These are phyloP conservation scores for Vanessa cardui DNA, from an alignment of 2,888 invertebrate species.

Conservation along the genomic window DNA sequence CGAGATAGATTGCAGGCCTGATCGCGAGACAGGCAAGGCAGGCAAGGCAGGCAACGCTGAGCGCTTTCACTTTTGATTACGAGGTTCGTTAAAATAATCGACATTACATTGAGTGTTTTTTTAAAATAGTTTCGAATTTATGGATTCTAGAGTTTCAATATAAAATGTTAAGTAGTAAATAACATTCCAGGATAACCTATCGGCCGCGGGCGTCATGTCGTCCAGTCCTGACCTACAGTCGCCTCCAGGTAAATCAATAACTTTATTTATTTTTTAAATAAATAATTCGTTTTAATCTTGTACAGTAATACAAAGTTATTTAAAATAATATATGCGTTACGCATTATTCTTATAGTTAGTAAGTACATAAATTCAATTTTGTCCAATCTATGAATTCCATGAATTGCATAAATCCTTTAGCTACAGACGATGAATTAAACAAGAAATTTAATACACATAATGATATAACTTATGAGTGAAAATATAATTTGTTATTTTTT, in stretches of 20 bases:
- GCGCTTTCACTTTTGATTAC: slow-evolving; percentile 1
- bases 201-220: slow-evolving; percentile 32
- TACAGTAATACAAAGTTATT: too few relatives aligned
- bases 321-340: too few relatives aligned
- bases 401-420: too few relatives aligned
- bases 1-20: background rate
- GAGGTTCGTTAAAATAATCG: background rate
- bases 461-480: background rate
- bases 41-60: background rate
- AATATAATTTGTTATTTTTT: too few relatives aligned
- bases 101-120: background rate
- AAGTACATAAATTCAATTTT: too few relatives aligned
- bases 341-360: too few relatives aligned
- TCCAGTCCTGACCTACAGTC: slow-evolving; percentile 41
- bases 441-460: background rate
- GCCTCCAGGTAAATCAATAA: slow-evolving; percentile 40
- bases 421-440: background rate
- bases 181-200: background rate
- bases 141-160: too few relatives aligned
- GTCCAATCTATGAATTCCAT: too few relatives aligned
- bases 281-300: too few relatives aligned
- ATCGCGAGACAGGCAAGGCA: background rate
- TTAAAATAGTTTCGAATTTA: background rate
- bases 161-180: background rate
- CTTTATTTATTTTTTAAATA: background rate